phyloP scores from a whole-genome alignment of 2,888 invertebrate species.

The Acanthococcus lagerstroemiae region DNA sequence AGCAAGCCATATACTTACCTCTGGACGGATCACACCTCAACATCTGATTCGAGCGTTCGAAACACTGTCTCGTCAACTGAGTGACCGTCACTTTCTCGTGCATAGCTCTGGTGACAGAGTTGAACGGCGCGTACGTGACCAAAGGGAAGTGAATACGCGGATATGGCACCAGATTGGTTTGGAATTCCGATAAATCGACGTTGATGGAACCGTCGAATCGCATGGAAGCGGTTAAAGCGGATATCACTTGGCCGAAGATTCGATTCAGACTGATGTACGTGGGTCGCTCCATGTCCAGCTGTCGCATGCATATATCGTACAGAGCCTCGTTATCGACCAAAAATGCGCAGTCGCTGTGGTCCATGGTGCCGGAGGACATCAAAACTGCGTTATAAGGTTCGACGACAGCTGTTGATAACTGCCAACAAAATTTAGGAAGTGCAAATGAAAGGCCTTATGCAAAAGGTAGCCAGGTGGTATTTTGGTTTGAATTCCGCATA shows the following conservation, averaged over 20 bases:
- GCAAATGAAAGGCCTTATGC: no score
- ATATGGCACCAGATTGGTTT: conserved; percentile 17
- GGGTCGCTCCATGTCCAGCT: conserved; percentile 11
- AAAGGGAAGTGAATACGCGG: conserved; percentile 11
- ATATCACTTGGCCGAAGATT: conserved; percentile 14
- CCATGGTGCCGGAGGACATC: conserved; percentile 6
- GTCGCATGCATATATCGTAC: conserved; percentile 12
- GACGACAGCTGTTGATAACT: conserved; percentile 13
- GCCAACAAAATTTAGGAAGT: no score
- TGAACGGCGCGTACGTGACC: conserved; percentile 4
- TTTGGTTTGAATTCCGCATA: no score
- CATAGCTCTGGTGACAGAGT: conserved; percentile 1
- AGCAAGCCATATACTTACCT: conserved; percentile 13
- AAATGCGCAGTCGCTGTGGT: conserved; percentile 16
- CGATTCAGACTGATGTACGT: conserved; percentile 14
- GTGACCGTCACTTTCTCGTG: conserved; percentile 17
- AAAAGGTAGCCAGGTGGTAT: no score
- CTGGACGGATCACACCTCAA: not conserved
- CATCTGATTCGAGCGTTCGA: conserved; percentile 9
- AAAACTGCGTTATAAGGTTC: conserved; percentile 16
- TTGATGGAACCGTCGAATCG: conserved; percentile 19
- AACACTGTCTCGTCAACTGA: not conserved
- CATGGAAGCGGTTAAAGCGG: conserved; percentile 17
- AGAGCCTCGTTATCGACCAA: conserved; percentile 16
- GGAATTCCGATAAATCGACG: conserved; percentile 19